A percentile compares a stretch with the other conserved stretches of the same genome.
Conservation (phyloP, 1,140 invertebrate species). For the Latrodectus geometricus region DNA sequence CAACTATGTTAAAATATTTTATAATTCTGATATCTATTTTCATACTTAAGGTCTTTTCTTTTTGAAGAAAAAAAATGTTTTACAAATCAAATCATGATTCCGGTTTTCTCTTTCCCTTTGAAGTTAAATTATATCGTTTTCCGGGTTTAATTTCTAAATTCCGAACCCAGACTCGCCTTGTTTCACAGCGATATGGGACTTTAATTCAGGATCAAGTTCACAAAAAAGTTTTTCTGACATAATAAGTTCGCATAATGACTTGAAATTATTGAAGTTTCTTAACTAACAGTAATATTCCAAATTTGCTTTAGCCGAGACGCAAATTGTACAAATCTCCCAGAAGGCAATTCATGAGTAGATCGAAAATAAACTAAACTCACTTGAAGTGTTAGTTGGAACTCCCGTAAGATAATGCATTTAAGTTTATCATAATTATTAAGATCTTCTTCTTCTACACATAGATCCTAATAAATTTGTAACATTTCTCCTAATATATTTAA, state of each 20-base stretch:
- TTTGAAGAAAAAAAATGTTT: too few species aligned
- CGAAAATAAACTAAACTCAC: constrained; percentile 5
- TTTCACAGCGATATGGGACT: constrained; percentile 11
- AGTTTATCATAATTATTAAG: constrained; percentile 9
- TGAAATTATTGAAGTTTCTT: neutral
- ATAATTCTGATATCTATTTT: too few species aligned
- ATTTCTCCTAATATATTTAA: constrained; percentile 20
- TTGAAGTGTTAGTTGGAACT: neutral
- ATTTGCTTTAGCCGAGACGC: neutral
- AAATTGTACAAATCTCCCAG: neutral
- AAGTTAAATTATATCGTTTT: neutral
- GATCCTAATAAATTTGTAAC: neutral
- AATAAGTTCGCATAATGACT: constrained; percentile 18
- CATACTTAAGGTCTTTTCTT: too few species aligned
- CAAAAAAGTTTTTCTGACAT: constrained; percentile 28
- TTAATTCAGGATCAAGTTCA: constrained; percentile 8
- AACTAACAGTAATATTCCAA: constrained; percentile 34
- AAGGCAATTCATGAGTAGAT: neutral
- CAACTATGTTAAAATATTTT: too few species aligned
- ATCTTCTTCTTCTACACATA: constrained; percentile 7
- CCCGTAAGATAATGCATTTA: neutral
- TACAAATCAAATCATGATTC: too few species aligned
- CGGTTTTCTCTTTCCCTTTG: neutral
- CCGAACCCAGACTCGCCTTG: neutral
- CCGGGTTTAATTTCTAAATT: neutral